phyloP scores from a whole-genome alignment of 2,113 vertebrate species.

The Gallinago paraguaiae region DNA sequence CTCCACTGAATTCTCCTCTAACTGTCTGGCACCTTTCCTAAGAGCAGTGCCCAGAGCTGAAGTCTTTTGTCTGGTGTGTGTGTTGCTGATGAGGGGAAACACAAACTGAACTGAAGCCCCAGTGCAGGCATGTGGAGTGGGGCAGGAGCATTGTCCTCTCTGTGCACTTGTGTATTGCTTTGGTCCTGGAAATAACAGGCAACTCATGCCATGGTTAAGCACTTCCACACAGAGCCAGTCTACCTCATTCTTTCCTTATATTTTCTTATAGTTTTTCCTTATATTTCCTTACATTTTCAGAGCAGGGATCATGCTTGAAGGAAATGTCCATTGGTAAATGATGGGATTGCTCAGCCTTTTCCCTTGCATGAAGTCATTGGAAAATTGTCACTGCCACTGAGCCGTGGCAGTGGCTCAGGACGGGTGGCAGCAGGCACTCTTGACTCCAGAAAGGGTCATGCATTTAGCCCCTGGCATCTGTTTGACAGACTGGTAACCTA shows the following conservation, averaged over 20 bases:
- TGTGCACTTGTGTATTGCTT: accelerated
- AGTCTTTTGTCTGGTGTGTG: neutral
- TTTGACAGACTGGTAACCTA: neutral
- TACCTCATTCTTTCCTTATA: neutral
- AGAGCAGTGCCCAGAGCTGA: neutral
- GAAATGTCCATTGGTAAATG: neutral
- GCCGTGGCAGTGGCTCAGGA: neutral
- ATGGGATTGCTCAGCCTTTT: neutral
- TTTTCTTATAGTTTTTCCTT: neutral
- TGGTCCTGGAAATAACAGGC: neutral
- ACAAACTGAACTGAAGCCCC: neutral
- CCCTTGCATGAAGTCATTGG: neutral
- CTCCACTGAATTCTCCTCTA: neutral
- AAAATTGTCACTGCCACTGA: neutral
- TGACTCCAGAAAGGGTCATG: neutral
- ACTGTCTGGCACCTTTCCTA: neutral
- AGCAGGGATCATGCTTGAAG: neutral
- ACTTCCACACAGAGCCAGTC: neutral
- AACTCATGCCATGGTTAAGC: neutral
- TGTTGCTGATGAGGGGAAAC: neutral
- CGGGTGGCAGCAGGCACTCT: neutral
- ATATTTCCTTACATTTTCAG: neutral
- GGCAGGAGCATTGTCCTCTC: neutral
- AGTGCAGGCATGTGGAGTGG: neutral
- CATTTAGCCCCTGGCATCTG: accelerated